Evolutionary conservation across 2,888 invertebrate species (phyloP).

Genomic region (Folsomia manolachei): DNA sequence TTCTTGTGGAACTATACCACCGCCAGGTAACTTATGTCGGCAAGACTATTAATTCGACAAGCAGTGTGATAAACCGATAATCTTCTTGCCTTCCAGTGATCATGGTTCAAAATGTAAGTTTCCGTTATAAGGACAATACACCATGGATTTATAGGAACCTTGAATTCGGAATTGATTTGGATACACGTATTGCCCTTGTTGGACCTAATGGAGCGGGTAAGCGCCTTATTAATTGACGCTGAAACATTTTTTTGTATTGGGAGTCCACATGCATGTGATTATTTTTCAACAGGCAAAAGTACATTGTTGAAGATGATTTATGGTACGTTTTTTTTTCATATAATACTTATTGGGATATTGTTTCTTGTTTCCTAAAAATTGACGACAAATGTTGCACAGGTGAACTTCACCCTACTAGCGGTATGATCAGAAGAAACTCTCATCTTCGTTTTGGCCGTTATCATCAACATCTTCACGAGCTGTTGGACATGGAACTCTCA

Average conservation of each 20-base stretch:
- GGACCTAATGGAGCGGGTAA: slow-evolving; percentile 56
- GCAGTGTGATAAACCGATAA: background rate
- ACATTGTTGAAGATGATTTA: slow-evolving; percentile 93
- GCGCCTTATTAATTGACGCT: background rate
- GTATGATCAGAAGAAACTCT: slow-evolving; percentile 97
- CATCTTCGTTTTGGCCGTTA: slow-evolving; percentile 96
- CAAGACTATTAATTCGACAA: background rate
- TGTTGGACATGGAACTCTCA: slow-evolving; percentile 88
- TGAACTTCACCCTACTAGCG: slow-evolving; percentile 88
- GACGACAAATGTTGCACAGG: no score
- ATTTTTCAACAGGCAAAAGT: slow-evolving; percentile 71
- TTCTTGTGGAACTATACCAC: slow-evolving; percentile 77
- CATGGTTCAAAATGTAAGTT: slow-evolving; percentile 98
- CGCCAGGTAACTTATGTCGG: no score
- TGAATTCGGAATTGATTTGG: slow-evolving; percentile 98
- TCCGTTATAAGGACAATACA: slow-evolving; percentile 79
- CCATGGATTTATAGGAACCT: slow-evolving; percentile 95
- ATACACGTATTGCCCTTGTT: slow-evolving; percentile 89
- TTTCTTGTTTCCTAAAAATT: no score
- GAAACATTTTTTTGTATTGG: no score
- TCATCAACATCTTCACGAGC: slow-evolving; percentile 97
- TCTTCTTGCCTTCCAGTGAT: slow-evolving; percentile 69
- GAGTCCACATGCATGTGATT: no score
- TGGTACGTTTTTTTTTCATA: slow-evolving; percentile 56
- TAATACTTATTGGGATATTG: no score